Evolutionary conservation across 2,888 invertebrate genomes (phyloP).

Genomic region (Congeria kusceri): DNA sequence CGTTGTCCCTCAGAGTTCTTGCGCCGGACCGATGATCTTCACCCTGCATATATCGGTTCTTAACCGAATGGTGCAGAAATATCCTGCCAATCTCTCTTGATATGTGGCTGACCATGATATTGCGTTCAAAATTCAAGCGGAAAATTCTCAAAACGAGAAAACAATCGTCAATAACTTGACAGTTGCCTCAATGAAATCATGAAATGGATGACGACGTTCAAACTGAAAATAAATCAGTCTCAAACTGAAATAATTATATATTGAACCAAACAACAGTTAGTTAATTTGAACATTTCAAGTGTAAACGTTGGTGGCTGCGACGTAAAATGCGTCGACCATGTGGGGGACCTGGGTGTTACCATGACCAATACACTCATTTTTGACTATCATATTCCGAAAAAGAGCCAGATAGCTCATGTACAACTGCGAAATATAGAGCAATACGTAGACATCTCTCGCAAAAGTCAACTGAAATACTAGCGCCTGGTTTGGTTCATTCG

Average conservation of each 20-base stretch:
- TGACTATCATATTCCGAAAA: background rate
- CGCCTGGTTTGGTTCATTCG: background rate
- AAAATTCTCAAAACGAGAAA: background rate
- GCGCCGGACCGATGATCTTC: background rate
- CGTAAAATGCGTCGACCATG: no score
- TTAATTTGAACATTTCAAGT: background rate
- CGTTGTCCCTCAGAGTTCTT: background rate
- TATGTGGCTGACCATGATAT: background rate
- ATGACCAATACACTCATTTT: background rate
- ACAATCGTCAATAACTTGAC: background rate
- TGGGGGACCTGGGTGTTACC: background rate
- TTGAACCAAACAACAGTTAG: background rate
- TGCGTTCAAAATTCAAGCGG: conserved; percentile 5
- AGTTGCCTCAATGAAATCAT: conserved; percentile 2
- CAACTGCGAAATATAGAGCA: background rate
- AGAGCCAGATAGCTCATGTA: background rate
- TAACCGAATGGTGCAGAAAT: background rate
- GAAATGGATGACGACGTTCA: background rate
- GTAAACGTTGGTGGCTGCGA: background rate
- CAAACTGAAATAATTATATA: background rate
- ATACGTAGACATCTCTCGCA: background rate
- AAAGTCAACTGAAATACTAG: background rate
- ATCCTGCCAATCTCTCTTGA: background rate
- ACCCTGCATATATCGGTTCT: background rate
- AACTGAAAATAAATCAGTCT: background rate